Conservation (phyloP, 1,140 invertebrate genomes). For the Pseudomyrmex concolor region DNA sequence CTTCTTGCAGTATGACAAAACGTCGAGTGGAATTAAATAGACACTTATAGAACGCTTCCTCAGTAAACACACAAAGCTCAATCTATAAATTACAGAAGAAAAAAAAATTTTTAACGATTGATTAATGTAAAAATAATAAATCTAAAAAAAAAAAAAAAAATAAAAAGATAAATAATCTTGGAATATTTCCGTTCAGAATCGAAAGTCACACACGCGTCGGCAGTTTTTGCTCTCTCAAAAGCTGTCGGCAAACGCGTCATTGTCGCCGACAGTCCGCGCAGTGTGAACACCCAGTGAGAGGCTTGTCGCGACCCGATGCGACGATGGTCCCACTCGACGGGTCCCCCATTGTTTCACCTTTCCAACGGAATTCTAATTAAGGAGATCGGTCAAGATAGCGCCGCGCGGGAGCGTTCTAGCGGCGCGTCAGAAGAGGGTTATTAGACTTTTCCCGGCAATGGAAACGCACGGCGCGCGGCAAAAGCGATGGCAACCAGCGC, state of each 20-base stretch:
- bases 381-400: slow-evolving; percentile 74
- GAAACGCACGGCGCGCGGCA: slow-evolving; percentile 17
- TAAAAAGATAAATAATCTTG: slow-evolving; percentile 6
- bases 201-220: slow-evolving; percentile 19
- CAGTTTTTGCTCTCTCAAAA: slow-evolving; percentile 8
- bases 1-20: background rate
- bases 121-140: background rate
- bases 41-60: slow-evolving; percentile 27
- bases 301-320: slow-evolving; percentile 39
- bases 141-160: background rate
- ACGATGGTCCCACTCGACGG: slow-evolving; percentile 39
- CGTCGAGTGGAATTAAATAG: slow-evolving; percentile 25
- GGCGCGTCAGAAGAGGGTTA: slow-evolving; percentile 62
- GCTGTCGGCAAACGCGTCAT: slow-evolving; percentile 14
- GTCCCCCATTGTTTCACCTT: slow-evolving; percentile 74
- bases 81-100: too few relatives aligned
- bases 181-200: slow-evolving; percentile 4
- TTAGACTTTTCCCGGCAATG: slow-evolving; percentile 67
- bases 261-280: slow-evolving; percentile 29
- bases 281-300: slow-evolving; percentile 37
- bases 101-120: too few relatives aligned
- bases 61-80: slow-evolving; percentile 8
- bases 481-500: background rate
- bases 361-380: slow-evolving; percentile 79
- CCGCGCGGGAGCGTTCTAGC: slow-evolving; percentile 58